Evolutionary conservation across 2,888 invertebrate species (phyloP).

Genomic region (Xiphydria camelus): DNA sequence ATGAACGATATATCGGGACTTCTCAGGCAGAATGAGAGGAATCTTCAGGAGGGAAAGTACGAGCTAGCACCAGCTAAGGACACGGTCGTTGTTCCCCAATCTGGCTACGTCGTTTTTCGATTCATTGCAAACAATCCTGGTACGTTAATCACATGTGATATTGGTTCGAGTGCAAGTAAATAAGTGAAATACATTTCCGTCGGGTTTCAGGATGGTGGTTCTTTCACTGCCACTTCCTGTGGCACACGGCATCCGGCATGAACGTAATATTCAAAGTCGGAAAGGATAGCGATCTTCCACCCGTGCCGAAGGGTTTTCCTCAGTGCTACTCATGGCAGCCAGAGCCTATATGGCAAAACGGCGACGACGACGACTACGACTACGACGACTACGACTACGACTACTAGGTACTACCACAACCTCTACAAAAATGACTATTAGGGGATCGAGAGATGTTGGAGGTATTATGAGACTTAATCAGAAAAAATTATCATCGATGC

Average conservation of each 20-base stretch:
- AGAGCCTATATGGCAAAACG: too few species aligned
- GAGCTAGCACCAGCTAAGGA: constrained; percentile 83
- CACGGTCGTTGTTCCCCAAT: constrained; percentile 86
- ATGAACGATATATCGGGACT: constrained; percentile 74
- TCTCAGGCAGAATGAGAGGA: constrained; percentile 77
- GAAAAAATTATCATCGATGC: too few species aligned
- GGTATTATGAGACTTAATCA: too few species aligned
- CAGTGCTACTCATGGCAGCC: constrained; percentile 78
- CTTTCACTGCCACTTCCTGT: constrained; percentile 88
- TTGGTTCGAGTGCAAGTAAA: too few species aligned
- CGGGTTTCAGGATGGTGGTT: constrained; percentile 72
- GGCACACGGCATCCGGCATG: constrained; percentile 89
- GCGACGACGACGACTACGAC: too few species aligned
- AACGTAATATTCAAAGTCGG: constrained; percentile 82
- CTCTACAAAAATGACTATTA: too few species aligned
- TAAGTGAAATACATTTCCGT: neutral
- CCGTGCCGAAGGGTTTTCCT: constrained; percentile 77
- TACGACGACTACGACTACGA: too few species aligned
- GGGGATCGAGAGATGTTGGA: too few species aligned
- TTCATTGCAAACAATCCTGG: constrained; percentile 86
- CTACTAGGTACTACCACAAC: too few species aligned
- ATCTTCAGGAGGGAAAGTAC: constrained; percentile 77
- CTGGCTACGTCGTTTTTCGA: constrained; percentile 84
- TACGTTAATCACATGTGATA: constrained; percentile 37
- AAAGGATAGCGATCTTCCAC: constrained; percentile 77